Percentiles rank a stretch among this genome's conserved stretches.
Evolutionary conservation across 2,113 vertebrate genomes (phyloP).

Genomic region (Nipponia nippon): DNA sequence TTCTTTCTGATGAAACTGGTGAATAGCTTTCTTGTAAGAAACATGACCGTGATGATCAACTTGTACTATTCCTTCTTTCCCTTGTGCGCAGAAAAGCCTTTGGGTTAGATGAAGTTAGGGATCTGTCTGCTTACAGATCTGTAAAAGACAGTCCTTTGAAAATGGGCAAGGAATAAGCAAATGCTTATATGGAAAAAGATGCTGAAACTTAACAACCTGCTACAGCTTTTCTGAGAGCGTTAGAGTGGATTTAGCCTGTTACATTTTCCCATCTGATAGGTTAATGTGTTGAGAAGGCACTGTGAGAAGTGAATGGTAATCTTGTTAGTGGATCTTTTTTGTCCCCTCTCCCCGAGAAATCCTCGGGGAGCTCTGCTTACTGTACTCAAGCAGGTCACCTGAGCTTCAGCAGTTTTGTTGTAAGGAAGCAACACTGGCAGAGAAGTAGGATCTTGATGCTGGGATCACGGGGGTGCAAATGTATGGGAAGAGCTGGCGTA

Average conservation of each 20-base stretch:
- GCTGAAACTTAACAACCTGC: not conserved
- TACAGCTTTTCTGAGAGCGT: not conserved
- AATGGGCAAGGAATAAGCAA: not conserved
- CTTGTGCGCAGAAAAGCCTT: not conserved
- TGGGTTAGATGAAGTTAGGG: not conserved
- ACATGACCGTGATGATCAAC: not conserved
- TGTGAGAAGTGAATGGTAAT: not conserved
- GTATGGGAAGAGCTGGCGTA: not conserved
- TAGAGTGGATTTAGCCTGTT: not conserved
- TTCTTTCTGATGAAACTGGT: not conserved
- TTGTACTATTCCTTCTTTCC: not conserved
- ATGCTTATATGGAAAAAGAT: not conserved
- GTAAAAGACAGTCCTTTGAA: not conserved
- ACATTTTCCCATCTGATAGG: not conserved
- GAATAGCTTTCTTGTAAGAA: not conserved
- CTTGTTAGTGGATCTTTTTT: not conserved
- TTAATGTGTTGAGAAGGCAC: not conserved
- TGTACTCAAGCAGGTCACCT: not conserved
- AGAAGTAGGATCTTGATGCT: not conserved
- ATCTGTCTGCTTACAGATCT: not conserved
- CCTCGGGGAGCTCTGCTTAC: not conserved
- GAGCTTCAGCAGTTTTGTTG: not conserved
- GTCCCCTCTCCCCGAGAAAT: not conserved
- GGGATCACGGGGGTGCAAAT: not conserved
- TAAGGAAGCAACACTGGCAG: not conserved